A percentile compares a stretch with the other conserved stretches of the same genome.
Conservation (phyloP, 1,140 invertebrate species). For the Chlorops oryzae region DNA sequence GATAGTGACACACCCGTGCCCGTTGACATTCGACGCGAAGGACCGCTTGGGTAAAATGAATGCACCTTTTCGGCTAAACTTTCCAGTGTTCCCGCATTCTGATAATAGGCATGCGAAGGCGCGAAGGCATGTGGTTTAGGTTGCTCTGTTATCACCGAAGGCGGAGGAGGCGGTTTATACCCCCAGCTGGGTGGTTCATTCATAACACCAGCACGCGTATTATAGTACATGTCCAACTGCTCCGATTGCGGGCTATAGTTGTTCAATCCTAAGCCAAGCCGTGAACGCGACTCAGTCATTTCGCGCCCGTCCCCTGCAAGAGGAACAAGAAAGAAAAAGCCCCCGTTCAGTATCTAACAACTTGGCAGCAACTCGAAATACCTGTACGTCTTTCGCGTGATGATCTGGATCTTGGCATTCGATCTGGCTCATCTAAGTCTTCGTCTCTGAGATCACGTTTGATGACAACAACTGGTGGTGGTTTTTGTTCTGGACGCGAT, state of each 20-base stretch:
- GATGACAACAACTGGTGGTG: slow-evolving; percentile 87
- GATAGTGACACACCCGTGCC: slow-evolving; percentile 46
- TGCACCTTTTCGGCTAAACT: slow-evolving; percentile 85
- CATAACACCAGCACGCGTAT: slow-evolving; percentile 58
- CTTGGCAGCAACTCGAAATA: slow-evolving; percentile 39
- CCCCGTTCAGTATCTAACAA: slow-evolving; percentile 33
- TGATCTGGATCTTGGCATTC: slow-evolving; percentile 46
- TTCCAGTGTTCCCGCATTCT: slow-evolving; percentile 73
- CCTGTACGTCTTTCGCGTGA: slow-evolving; percentile 52
- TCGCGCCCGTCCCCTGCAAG: slow-evolving; percentile 63
- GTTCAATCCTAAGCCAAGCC: slow-evolving; percentile 61
- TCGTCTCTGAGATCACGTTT: slow-evolving; percentile 87
- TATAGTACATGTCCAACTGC: slow-evolving; percentile 74
- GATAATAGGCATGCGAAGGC: slow-evolving; percentile 71
- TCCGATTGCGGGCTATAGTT: slow-evolving; percentile 61
- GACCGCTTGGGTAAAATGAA: slow-evolving; percentile 67
- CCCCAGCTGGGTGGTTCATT: slow-evolving; percentile 49
- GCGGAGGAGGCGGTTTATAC: slow-evolving; percentile 63
- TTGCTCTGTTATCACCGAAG: slow-evolving; percentile 82
- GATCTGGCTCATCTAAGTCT: slow-evolving; percentile 57
- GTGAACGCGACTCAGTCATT: slow-evolving; percentile 65
- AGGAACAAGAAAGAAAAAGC: slow-evolving; percentile 12
- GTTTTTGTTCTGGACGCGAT: slow-evolving; percentile 68
- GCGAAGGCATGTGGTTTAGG: slow-evolving; percentile 78
- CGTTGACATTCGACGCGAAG: slow-evolving; percentile 55